Evolutionary conservation across 1,140 invertebrate species (phyloP).

Genomic region (Holcopasites calliopsidis): DNA sequence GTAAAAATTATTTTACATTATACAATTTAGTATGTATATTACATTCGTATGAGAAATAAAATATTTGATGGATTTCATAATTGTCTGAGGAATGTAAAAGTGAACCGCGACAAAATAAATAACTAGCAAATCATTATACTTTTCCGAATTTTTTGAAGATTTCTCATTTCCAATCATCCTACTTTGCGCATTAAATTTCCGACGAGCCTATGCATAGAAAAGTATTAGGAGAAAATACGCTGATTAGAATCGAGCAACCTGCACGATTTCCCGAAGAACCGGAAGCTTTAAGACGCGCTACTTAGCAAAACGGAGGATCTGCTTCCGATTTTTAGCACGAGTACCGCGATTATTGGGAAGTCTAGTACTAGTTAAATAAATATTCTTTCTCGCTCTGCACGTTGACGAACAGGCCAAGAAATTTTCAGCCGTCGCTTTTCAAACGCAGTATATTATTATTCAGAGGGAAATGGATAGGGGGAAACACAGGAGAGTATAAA

Average conservation of each 20-base stretch:
- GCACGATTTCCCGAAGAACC: not conserved
- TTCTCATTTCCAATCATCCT: no score
- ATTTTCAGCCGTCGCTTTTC: not conserved
- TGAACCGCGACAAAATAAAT: no score
- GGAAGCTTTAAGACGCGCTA: constrained; percentile 7
- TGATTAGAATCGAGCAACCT: not conserved
- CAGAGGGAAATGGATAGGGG: not conserved
- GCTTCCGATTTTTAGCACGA: constrained; percentile 4
- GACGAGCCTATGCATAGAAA: not conserved
- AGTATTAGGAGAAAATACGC: not conserved
- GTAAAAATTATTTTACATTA: no score
- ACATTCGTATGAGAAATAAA: no score
- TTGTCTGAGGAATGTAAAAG: no score
- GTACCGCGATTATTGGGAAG: constrained; percentile 3
- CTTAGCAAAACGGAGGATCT: constrained; percentile 5
- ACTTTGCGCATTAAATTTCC: no score
- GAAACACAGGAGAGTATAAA: not conserved
- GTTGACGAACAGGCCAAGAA: not conserved
- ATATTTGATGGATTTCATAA: no score
- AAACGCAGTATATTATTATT: constrained; percentile 4
- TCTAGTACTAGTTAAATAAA: not conserved
- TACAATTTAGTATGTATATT: no score
- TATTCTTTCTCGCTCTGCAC: not conserved
- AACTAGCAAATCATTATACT: no score
- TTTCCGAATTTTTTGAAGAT: no score